Conservation (phyloP, 2,888 invertebrate species). For the Ennomos erosarius region DNA sequence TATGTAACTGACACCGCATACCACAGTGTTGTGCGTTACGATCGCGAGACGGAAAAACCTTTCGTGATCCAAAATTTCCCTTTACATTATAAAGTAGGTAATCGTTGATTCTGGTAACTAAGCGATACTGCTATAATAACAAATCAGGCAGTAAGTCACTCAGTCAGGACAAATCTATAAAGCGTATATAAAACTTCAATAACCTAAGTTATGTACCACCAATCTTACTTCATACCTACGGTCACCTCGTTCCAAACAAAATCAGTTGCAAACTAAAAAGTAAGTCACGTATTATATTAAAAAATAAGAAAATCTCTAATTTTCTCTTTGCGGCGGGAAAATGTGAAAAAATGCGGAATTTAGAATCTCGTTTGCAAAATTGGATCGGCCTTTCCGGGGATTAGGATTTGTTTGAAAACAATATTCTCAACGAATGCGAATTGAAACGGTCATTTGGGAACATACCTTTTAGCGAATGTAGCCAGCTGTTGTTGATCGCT, state of each 20-base stretch:
- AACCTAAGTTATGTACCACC: too few species aligned
- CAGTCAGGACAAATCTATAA: too few species aligned
- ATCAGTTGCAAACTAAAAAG: constrained; percentile 51
- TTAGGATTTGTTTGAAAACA: constrained; percentile 40
- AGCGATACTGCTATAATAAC: too few species aligned
- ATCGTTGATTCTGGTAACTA: too few species aligned
- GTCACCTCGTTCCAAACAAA: constrained; percentile 37
- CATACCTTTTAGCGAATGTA: constrained; percentile 4
- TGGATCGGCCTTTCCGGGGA: constrained; percentile 38
- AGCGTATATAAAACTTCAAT: too few species aligned
- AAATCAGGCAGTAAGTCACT: too few species aligned
- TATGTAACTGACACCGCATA: too few species aligned
- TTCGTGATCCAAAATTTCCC: too few species aligned
- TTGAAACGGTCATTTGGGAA: constrained; percentile 13
- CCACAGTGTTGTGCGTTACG: too few species aligned
- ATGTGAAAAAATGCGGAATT: constrained; percentile 30
- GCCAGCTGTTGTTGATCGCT: too few species aligned
- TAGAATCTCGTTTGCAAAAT: constrained; percentile 43
- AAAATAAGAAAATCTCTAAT: constrained; percentile 44
- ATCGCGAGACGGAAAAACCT: too few species aligned
- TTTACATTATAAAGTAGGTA: too few species aligned
- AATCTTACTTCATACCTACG: background rate
- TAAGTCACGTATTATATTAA: constrained; percentile 63
- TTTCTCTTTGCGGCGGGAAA: constrained; percentile 35
- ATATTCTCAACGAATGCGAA: constrained; percentile 33